Base-by-base conservation (phyloP, 2,113 vertebrate species). In the Notarius lentiginosus region DNA sequence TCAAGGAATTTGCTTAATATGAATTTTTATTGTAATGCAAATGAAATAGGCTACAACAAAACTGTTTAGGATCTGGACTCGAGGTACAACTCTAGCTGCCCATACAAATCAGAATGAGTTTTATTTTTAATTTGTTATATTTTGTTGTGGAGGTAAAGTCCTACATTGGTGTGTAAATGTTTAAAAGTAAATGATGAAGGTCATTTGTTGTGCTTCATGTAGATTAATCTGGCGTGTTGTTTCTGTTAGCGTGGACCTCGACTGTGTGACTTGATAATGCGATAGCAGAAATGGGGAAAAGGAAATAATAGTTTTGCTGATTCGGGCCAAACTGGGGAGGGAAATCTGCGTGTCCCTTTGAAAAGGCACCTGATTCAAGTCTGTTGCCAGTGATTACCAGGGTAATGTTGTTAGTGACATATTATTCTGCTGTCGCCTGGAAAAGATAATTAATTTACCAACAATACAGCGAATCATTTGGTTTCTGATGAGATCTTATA, bases 161-260 rank as follows among this genome's bases (percentile, higher is more conserved):
- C 95, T 96, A 96, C 95, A 95, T 95, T 94, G 94, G 96, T 95
- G 91, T 96, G 94, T 97, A 96, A 96, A 97, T 97, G 96, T 95
- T 96, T 95, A 96, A 97, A 96, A 96, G 94, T 96, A 96, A 96
- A 97, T 96, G 95, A 98, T 98, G 97, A 98, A 97, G 97, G 96
- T 95, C 96, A 97, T 97, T 97, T 97, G 95, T 97, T 97, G 95
- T 98, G 96, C 96, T 97, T 97, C 97, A 96, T 96, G 96, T 96
- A 95, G 95, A 95, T 94, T 96, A 97, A 96, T 95, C 96, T 97
- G 94, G 95, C 96, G 96, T 95, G 96, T 96, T 96, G 95, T 97
- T 96, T 97, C 96, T 95, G 94, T 96, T 97, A 97, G 96, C 96
- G 96, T 96, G 96, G 96, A 96, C 96, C 96, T 97, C 97, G 96